phyloP scores from a whole-genome alignment of 2,797 vertebrate genomes.

The Phoxinus dragarum region DNA sequence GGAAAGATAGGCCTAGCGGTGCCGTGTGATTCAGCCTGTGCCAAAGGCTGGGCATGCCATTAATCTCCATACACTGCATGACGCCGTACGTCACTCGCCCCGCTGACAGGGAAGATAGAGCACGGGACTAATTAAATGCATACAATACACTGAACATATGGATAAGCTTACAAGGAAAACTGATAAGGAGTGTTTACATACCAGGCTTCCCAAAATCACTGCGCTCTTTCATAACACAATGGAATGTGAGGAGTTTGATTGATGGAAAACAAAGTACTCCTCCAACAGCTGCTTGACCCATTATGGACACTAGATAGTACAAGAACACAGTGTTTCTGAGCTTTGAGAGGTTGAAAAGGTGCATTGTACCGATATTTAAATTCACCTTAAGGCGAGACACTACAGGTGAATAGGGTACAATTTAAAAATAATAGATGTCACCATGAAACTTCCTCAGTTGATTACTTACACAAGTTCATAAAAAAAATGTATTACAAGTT shows the following conservation, averaged over 20 bases:
- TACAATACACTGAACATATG: slow-evolving; percentile 7
- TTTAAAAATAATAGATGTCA: too few species aligned
- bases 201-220: slow-evolving; percentile 23
- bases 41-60: not conserved
- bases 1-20: not conserved
- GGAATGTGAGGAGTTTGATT: slow-evolving; percentile 21
- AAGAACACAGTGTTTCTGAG: not conserved
- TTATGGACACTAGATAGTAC: slow-evolving; percentile 21
- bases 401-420: too few species aligned
- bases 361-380: not conserved
- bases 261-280: slow-evolving; percentile 6
- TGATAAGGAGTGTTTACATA: slow-evolving; percentile 38
- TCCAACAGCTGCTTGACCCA: not conserved
- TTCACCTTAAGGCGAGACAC: too few species aligned
- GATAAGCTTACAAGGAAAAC: not conserved
- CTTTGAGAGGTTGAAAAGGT: not conserved
- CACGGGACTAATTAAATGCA: slow-evolving; percentile 22
- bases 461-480: too few species aligned
- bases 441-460: too few species aligned
- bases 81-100: not conserved
- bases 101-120: slow-evolving; percentile 16
- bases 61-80: not conserved
- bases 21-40: not conserved
- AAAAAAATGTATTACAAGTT: too few species aligned
- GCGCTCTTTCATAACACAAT: slow-evolving; percentile 11